A percentile compares a stretch with the other conserved stretches of the same genome.
Evolutionary conservation across 2,113 vertebrate species (phyloP).

Genomic region (Vicugna pacos): DNA sequence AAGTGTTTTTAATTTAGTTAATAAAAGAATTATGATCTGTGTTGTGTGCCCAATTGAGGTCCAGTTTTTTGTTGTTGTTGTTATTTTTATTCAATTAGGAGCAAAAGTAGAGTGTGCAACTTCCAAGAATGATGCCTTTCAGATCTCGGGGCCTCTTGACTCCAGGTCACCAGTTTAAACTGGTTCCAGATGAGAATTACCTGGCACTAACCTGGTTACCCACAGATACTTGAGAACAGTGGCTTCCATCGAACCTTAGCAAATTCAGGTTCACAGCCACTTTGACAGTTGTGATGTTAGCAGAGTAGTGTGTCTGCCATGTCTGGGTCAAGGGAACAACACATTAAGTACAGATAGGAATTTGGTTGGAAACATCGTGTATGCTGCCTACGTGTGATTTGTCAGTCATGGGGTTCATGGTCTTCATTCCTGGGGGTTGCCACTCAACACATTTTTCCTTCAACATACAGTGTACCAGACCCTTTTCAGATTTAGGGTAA

Average conservation of each 20-base stretch:
- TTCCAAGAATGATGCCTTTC: slow-evolving; percentile 75
- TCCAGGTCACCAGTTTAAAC: slow-evolving; percentile 23
- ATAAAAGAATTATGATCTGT: slow-evolving; percentile 82
- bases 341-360: neutral
- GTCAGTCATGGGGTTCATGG: neutral
- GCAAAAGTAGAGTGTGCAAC: slow-evolving; percentile 65
- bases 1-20: slow-evolving; percentile 85
- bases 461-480: neutral
- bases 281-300: neutral
- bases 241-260: slow-evolving; percentile 39
- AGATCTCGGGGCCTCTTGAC: slow-evolving; percentile 10
- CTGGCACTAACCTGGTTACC: neutral
- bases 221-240: slow-evolving; percentile 8
- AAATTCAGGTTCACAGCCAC: slow-evolving; percentile 29
- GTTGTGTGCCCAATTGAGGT: slow-evolving; percentile 84
- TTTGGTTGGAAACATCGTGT: neutral
- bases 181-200: slow-evolving; percentile 35
- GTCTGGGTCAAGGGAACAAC: neutral
- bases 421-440: slow-evolving; percentile 79
- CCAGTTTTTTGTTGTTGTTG: slow-evolving; percentile 75
- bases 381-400: neutral
- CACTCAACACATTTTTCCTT: slow-evolving; percentile 24
- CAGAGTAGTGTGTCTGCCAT: neutral
- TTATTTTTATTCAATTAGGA: slow-evolving; percentile 70
- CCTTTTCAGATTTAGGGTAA: slow-evolving; percentile 28